Conservation (phyloP, 2,797 vertebrate genomes). For the Rhynchonycteris naso region DNA sequence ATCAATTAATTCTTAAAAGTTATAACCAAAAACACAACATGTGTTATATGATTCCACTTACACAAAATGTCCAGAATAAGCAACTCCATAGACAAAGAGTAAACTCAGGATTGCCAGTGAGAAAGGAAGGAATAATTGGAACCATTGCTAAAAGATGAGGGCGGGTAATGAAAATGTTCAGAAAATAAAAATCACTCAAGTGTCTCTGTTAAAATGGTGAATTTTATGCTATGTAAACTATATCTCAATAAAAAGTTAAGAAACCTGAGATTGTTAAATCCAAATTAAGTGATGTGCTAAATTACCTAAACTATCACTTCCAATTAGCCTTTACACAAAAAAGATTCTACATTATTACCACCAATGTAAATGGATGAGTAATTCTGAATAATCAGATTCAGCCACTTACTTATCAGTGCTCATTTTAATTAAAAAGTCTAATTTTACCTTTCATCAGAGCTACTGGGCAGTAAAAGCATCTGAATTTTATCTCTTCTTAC, state of each 20-base stretch:
- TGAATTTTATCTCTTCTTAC: conserved; percentile 29
- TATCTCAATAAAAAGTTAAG: conserved; percentile 32
- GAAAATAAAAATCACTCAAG: conserved; percentile 18
- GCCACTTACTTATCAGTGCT: neutral
- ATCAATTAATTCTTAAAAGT: conserved; percentile 13
- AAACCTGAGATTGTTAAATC: conserved; percentile 13
- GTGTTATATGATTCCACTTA: neutral
- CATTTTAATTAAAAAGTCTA: conserved; percentile 47
- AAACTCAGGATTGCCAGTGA: neutral
- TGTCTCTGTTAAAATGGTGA: neutral
- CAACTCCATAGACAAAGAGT: conserved; percentile 27
- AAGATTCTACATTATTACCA: neutral
- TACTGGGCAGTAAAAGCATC: conserved; percentile 17
- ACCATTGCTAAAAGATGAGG: neutral
- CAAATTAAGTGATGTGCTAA: neutral
- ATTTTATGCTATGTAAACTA: neutral
- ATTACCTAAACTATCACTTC: conserved; percentile 29
- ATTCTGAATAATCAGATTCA: conserved; percentile 44
- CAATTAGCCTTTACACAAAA: conserved; percentile 28
- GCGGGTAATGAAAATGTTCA: neutral
- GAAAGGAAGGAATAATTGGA: neutral
- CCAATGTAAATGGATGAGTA: neutral
- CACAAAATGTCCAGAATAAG: neutral
- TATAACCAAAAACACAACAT: neutral
- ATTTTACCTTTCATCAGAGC: conserved; percentile 49